Conservation (phyloP, 2,888 invertebrate species). For the Branchipolynoe longqiensis region DNA sequence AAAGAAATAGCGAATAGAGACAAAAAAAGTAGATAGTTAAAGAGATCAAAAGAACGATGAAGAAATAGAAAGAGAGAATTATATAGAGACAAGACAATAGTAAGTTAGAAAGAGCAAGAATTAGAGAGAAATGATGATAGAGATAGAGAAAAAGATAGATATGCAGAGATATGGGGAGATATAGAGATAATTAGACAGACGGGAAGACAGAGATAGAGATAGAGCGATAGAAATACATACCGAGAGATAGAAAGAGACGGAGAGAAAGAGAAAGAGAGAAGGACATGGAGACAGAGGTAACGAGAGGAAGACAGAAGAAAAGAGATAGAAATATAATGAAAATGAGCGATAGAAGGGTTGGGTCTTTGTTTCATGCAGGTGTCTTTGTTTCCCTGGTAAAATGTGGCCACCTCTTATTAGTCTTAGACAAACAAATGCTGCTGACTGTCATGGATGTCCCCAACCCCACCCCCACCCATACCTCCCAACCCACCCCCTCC, state of each 20-base stretch:
- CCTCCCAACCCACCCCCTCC: too few species aligned
- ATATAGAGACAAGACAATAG: not conserved
- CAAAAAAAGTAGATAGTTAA: too few species aligned
- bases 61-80: not conserved
- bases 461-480: too few species aligned
- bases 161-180: not conserved
- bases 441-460: too few species aligned
- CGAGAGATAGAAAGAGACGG: not conserved
- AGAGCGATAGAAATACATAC: not conserved
- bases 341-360: too few species aligned
- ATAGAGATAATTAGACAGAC: not conserved
- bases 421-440: too few species aligned
- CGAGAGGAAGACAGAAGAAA: not conserved
- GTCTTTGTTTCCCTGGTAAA: too few species aligned
- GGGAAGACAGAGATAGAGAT: not conserved
- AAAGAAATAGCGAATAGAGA: too few species aligned
- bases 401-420: too few species aligned
- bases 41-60: too few species aligned
- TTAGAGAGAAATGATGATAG: not conserved
- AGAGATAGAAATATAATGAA: not conserved
- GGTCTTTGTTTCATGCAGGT: too few species aligned
- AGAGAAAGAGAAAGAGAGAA: not conserved
- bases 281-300: not conserved
- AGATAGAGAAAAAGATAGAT: not conserved
- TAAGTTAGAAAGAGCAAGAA: not conserved